These are phyloP conservation scores for Zaprionus taronus DNA, from an alignment of 1,140 invertebrate species.

Conservation along the genomic window DNA sequence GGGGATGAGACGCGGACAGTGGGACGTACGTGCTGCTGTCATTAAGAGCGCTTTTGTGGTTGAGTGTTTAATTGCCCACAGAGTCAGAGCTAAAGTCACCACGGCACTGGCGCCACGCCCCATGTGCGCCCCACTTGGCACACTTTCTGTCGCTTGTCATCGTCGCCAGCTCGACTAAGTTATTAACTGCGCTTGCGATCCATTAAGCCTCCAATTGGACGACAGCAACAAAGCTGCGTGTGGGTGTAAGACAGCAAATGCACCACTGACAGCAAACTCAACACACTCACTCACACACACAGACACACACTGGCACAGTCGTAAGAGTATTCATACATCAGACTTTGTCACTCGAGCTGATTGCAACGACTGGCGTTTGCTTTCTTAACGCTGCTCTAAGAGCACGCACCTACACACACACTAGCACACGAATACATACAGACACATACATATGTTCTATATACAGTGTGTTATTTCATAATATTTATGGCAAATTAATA, in stretches of 20 bases:
- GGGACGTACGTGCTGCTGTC: slow-evolving; percentile 37
- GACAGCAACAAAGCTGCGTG: slow-evolving; percentile 24
- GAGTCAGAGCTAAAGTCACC: neutral
- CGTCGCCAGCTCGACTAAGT: slow-evolving; percentile 40
- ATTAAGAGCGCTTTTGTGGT: slow-evolving; percentile 67
- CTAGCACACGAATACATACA: neutral
- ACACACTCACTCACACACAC: neutral
- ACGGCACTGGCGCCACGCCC: neutral
- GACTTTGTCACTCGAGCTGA: slow-evolving; percentile 50
- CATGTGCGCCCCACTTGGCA: slow-evolving; percentile 50
- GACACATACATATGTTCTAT: neutral
- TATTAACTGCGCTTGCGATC: slow-evolving; percentile 77
- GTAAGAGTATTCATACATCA: slow-evolving; percentile 54
- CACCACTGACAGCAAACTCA: slow-evolving; percentile 45
- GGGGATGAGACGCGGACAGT: neutral
- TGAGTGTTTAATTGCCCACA: slow-evolving; percentile 65
- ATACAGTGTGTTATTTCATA: neutral
- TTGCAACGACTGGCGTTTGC: slow-evolving; percentile 10
- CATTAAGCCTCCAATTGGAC: slow-evolving; percentile 72
- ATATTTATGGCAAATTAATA: neutral
- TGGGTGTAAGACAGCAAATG: slow-evolving; percentile 71
- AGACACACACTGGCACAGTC: neutral
- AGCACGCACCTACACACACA: neutral
- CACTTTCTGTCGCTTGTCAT: slow-evolving; percentile 57
- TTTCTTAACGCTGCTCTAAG: slow-evolving; percentile 19